phyloP scores from a whole-genome alignment of 2,797 vertebrate species.

The Lepilemur septentrionalis region DNA sequence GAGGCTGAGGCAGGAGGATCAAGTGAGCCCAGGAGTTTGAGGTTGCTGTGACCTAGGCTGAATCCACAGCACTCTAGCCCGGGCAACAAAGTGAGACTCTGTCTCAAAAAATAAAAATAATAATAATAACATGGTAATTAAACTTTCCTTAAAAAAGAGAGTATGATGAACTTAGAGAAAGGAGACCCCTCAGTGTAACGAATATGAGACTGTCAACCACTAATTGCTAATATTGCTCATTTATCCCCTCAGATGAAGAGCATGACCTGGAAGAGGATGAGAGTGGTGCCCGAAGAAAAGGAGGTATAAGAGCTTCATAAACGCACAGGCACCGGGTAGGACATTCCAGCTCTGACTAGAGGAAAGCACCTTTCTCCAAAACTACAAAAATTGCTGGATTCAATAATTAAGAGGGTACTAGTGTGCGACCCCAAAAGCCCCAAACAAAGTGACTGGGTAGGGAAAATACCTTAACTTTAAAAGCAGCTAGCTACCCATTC shows the following conservation, averaged over 20 bases:
- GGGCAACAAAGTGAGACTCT: no score
- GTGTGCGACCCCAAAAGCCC: background rate
- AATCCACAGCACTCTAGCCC: background rate
- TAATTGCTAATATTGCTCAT: slow-evolving; percentile 5
- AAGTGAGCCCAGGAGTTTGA: background rate
- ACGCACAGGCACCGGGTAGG: background rate
- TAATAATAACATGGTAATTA: background rate
- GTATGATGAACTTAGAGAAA: slow-evolving; percentile 20
- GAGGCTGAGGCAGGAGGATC: background rate
- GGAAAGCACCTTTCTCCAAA: background rate
- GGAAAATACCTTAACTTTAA: slow-evolving; percentile 11
- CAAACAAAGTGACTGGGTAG: background rate
- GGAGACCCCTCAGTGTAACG: background rate
- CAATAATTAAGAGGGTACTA: background rate
- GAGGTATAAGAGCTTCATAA: slow-evolving; percentile 56
- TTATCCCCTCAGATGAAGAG: slow-evolving; percentile 81
- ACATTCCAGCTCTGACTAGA: background rate
- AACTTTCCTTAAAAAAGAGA: background rate
- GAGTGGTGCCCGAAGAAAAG: background rate
- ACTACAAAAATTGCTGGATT: background rate
- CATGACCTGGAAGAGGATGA: background rate
- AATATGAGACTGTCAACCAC: background rate
- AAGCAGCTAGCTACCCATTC: slow-evolving; percentile 12
- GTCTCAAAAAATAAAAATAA: no score
- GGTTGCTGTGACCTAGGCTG: background rate